Percentiles rank a stretch among this genome's conserved stretches.
phyloP scores from a whole-genome alignment of 2,113 vertebrate species.

The Peromyscus maniculatus region DNA sequence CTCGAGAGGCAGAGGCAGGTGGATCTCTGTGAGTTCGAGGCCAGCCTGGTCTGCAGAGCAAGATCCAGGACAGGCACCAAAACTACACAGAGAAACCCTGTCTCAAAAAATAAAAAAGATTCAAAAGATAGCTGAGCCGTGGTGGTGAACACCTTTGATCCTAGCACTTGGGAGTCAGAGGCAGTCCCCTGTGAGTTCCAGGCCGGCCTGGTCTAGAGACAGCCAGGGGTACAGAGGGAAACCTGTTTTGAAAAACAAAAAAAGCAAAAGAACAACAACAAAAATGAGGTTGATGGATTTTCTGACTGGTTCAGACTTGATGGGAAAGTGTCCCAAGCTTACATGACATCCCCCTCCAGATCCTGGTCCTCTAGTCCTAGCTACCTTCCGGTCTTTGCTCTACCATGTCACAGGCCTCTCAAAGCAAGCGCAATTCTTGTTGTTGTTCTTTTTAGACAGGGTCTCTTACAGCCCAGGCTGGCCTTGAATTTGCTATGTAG shows the following conservation, averaged over 20 bases:
- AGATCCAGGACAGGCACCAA: no score
- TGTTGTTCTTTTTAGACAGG: background rate
- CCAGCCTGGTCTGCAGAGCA: no score
- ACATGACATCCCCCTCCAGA: background rate
- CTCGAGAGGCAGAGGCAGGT: background rate
- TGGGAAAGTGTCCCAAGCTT: background rate
- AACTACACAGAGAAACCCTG: no score
- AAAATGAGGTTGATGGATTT: background rate
- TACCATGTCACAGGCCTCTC: background rate
- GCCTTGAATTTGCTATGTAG: background rate
- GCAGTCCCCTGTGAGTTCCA: background rate
- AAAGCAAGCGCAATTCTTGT: background rate
- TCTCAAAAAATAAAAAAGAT: no score
- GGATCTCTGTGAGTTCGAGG: background rate
- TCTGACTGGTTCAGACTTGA: background rate
- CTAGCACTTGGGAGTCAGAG: background rate
- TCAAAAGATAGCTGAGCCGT: no score
- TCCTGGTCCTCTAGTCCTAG: background rate
- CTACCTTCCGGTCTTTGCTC: background rate
- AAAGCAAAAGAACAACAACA: no score
- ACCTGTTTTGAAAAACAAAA: no score
- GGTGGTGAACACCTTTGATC: no score
- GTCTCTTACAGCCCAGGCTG: background rate
- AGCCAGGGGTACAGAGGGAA: no score
- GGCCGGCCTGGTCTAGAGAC: no score